Evolutionary conservation across 2,113 vertebrate genomes (phyloP).

Genomic region (Scatophagus argus): DNA sequence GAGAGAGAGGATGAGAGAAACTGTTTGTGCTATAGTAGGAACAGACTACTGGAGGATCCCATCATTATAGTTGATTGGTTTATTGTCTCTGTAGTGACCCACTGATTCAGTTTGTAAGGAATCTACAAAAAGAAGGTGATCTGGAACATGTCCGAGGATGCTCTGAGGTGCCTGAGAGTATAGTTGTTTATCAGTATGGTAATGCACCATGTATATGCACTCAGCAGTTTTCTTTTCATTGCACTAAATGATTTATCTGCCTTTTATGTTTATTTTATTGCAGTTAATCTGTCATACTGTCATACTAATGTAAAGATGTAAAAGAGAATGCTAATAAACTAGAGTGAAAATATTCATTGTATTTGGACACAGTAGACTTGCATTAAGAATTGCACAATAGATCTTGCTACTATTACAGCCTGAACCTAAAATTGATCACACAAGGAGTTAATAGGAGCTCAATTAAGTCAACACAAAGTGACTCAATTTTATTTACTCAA

Average conservation of each 20-base stretch:
- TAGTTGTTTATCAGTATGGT: conserved; percentile 33
- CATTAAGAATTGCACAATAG: too few relatives aligned
- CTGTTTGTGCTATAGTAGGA: neutral
- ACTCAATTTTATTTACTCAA: too few relatives aligned
- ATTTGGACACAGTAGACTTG: neutral
- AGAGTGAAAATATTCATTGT: conserved; percentile 33
- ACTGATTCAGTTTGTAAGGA: neutral
- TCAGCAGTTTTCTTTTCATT: conserved; percentile 60
- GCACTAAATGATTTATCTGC: conserved; percentile 73
- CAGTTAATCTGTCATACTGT: conserved; percentile 43
- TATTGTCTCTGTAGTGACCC: conserved; percentile 16
- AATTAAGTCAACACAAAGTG: too few relatives aligned
- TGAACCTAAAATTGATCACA: too few relatives aligned
- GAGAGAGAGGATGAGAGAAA: neutral
- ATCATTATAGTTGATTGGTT: conserved; percentile 3
- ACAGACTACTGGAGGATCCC: neutral
- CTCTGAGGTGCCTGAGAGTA: conserved; percentile 30
- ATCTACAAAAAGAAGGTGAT: conserved; percentile 39
- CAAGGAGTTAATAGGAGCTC: too few relatives aligned
- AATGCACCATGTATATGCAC: conserved; percentile 50
- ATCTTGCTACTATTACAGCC: too few relatives aligned
- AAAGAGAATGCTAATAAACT: conserved; percentile 74
- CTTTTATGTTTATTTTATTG: conserved; percentile 72
- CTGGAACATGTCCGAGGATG: conserved; percentile 19
- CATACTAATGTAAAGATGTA: conserved; percentile 72